A percentile compares a stretch with the other conserved stretches of the same genome.
Conservation (phyloP, 2,888 invertebrate genomes). For the Pristionchus arcanus region DNA sequence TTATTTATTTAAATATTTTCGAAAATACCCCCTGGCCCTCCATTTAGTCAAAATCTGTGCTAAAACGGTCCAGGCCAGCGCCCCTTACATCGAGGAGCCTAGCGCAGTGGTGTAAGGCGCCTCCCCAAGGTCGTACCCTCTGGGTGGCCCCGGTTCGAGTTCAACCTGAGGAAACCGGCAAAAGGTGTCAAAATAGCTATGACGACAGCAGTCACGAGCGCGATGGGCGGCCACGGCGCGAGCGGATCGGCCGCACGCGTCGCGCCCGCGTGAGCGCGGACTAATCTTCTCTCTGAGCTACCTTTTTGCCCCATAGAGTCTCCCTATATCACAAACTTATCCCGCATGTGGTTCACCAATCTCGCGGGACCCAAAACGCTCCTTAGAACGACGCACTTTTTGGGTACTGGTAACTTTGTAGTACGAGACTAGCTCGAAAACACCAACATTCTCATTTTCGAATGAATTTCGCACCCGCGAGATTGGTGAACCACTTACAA, state of each 20-base stretch:
- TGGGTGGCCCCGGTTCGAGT: background rate
- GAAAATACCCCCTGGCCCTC: background rate
- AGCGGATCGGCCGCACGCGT: conserved; percentile 18
- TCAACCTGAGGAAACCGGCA: background rate
- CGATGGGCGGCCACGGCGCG: conserved; percentile 41
- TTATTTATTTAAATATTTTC: conserved; percentile 17
- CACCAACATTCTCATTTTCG: too few species aligned
- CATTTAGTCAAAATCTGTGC: background rate
- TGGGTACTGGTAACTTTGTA: too few species aligned
- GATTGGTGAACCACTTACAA: too few species aligned
- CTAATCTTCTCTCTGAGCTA: conserved; percentile 64
- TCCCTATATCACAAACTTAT: too few species aligned
- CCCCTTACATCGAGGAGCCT: background rate
- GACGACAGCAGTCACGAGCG: conserved; percentile 47
- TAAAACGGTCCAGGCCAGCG: background rate
- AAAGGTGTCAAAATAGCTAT: conserved; percentile 47
- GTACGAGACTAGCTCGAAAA: too few species aligned
- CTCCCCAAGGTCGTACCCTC: background rate
- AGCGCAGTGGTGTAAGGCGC: conserved; percentile 4
- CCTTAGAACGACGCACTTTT: too few species aligned
- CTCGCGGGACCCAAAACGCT: too few species aligned
- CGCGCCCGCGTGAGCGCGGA: conserved; percentile 54
- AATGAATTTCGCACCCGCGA: too few species aligned
- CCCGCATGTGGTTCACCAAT: too few species aligned
- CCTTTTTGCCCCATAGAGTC: background rate